These are phyloP conservation scores for Alsophila aescularia DNA, from an alignment of 2,888 invertebrate species.

Conservation along the genomic window DNA sequence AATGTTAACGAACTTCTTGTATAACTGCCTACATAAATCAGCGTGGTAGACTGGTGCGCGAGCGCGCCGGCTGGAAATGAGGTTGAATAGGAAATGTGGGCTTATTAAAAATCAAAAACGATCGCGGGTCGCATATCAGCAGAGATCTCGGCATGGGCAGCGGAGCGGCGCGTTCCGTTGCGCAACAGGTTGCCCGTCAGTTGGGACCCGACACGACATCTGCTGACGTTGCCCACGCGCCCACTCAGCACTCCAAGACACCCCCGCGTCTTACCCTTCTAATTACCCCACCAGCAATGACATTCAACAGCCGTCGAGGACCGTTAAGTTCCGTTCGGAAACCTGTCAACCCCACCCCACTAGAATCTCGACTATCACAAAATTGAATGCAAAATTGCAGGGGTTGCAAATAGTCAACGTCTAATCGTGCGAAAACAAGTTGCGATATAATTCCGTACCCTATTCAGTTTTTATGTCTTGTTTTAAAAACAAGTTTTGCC, in stretches of 20 bases:
- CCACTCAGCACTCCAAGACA: slow-evolving; percentile 57
- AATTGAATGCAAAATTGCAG: slow-evolving; percentile 68
- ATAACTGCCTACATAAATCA: slow-evolving; percentile 26
- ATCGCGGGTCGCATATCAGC: slow-evolving; percentile 66
- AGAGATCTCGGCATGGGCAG: slow-evolving; percentile 69
- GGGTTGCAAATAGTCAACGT: slow-evolving; percentile 77
- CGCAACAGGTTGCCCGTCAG: slow-evolving; percentile 82
- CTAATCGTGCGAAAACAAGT: slow-evolving; percentile 75
- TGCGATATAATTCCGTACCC: slow-evolving; percentile 50
- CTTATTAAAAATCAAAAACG: slow-evolving; percentile 71
- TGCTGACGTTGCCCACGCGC: slow-evolving; percentile 57
- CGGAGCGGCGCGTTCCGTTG: slow-evolving; percentile 80
- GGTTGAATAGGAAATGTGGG: slow-evolving; percentile 42
- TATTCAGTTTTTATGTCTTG: slow-evolving; percentile 41
- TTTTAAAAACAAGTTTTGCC: slow-evolving; percentile 43
- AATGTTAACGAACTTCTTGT: slow-evolving; percentile 43
- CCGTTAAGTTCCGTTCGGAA: slow-evolving; percentile 82
- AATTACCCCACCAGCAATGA: slow-evolving; percentile 64
- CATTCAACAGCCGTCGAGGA: slow-evolving; percentile 70
- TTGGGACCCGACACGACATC: slow-evolving; percentile 70
- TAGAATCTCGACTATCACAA: slow-evolving; percentile 59
- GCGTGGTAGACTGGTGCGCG: slow-evolving; percentile 26
- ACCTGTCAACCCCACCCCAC: slow-evolving; percentile 68
- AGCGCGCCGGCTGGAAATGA: slow-evolving; percentile 33
- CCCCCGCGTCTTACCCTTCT: slow-evolving; percentile 78